These are phyloP conservation scores for Clarias laeviceps DNA, from an alignment of 2,797 vertebrate genomes.

Conservation along the genomic window DNA sequence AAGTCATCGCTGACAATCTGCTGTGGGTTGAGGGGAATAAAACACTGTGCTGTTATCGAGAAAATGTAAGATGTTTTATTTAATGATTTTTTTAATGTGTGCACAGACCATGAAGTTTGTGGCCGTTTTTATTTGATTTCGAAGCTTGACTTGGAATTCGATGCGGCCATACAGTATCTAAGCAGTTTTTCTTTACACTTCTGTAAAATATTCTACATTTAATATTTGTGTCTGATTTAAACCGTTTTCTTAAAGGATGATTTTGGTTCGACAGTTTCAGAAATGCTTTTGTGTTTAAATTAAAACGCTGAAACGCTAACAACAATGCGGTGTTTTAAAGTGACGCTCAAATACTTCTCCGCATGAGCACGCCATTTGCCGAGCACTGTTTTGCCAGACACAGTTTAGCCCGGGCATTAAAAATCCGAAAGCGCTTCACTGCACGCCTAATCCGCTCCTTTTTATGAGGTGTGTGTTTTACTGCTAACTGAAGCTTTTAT, in stretches of 20 bases:
- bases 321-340: background rate
- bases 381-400: background rate
- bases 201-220: background rate
- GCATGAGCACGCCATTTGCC: background rate
- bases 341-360: background rate
- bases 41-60: too few species aligned
- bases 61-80: background rate
- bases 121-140: background rate
- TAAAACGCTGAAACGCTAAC: background rate
- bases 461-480: conserved; percentile 50
- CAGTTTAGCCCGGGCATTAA: conserved; percentile 10
- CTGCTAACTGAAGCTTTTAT: conserved; percentile 54
- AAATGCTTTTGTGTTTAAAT: background rate
- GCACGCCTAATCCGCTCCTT: conserved; percentile 40
- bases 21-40: background rate
- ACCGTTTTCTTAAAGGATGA: background rate
- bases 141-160: background rate
- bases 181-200: background rate
- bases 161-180: too few species aligned
- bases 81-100: background rate
- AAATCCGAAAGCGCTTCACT: conserved; percentile 38
- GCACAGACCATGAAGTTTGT: background rate
- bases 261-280: background rate
- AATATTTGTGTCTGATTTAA: background rate
- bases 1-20: background rate